Percentiles rank a stretch among this genome's conserved stretches.
These are phyloP conservation scores for Biston betularia DNA, from an alignment of 2,888 invertebrate species.

Conservation along the genomic window DNA sequence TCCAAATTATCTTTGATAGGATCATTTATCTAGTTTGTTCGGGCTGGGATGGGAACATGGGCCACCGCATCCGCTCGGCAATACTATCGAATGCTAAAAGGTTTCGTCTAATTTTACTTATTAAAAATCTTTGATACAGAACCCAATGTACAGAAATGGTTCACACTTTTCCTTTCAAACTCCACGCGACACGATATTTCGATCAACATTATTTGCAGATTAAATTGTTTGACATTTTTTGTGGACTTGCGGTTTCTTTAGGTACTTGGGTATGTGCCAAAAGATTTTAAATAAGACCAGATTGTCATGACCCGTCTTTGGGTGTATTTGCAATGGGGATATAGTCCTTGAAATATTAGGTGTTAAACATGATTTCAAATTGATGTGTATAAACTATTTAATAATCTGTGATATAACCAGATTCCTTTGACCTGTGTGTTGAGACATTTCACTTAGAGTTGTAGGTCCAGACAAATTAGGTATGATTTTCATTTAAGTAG, in stretches of 20 bases:
- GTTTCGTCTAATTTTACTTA: background rate
- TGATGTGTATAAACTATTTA: background rate
- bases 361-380: conserved; percentile 6
- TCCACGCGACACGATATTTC: conserved; percentile 33
- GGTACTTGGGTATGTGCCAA: conserved; percentile 30
- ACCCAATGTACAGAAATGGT: background rate
- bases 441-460: background rate
- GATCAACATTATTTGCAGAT: conserved; percentile 43
- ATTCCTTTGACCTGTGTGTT: background rate
- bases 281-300: conserved; percentile 23
- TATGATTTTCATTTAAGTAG: conserved; percentile 7
- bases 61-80: too few relatives aligned
- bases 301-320: background rate
- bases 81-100: too few relatives aligned
- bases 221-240: conserved; percentile 46
- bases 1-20: too few relatives aligned
- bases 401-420: conserved; percentile 14
- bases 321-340: background rate
- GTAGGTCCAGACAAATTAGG: conserved; percentile 16
- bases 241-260: conserved; percentile 35
- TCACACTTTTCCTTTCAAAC: conserved; percentile 15
- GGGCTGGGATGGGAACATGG: too few relatives aligned
- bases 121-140: conserved; percentile 8
- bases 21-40: too few relatives aligned
- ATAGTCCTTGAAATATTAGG: conserved; percentile 11